Base-by-base conservation (phyloP, 2,113 vertebrate species). In the Rhinolophus sinicus region DNA sequence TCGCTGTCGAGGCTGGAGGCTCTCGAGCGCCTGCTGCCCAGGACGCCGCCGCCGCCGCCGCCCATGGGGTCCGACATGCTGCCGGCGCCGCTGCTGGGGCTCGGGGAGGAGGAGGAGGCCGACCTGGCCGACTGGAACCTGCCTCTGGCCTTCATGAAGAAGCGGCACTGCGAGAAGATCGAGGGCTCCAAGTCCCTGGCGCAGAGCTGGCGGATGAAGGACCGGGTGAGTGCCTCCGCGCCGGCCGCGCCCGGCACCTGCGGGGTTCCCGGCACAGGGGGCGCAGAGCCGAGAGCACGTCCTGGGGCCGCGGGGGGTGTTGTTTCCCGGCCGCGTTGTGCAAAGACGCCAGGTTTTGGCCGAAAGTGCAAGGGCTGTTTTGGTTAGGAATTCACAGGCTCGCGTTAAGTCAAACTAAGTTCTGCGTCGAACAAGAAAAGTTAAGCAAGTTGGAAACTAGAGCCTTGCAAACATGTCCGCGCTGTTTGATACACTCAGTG, bases 201-300 rank as follows among this genome's bases (percentile, higher is more conserved):
- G 0, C 99, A 99, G 99, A 99, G 99, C 98, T 99, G 99, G 99
- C 99, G 99, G 97, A 99, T 99, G 99, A 99, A 99, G 98, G 99
- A 99, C 98, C 98, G 99, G 99, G 99, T 99, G 98, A 99, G 97
- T n/a, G n/a, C n/a, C n/a, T n/a, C n/a, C n/a, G n/a, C n/a, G n/a
- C n/a, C n/a, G n/a, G n/a, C n/a, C n/a, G n/a, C n/a, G n/a, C n/a
- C n/a, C n/a, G n/a, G n/a, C n/a, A n/a, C n/a, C n/a, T n/a, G n/a
- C n/a, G n/a, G n/a, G n/a, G n/a, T n/a, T n/a, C n/a, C n/a, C n/a
- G n/a, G n/a, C n/a, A n/a, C n/a, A n/a, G n/a, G n/a, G n/a, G n/a
- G n/a, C n/a, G n/a, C n/a, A n/a, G n/a, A n/a, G n/a, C 54, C 30
- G 11, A 44, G 21, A 14, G 77, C 40, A 8, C 24, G n/a, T 11